Conservation (phyloP, 2,888 invertebrate genomes). For the Pyrochroa serraticornis region DNA sequence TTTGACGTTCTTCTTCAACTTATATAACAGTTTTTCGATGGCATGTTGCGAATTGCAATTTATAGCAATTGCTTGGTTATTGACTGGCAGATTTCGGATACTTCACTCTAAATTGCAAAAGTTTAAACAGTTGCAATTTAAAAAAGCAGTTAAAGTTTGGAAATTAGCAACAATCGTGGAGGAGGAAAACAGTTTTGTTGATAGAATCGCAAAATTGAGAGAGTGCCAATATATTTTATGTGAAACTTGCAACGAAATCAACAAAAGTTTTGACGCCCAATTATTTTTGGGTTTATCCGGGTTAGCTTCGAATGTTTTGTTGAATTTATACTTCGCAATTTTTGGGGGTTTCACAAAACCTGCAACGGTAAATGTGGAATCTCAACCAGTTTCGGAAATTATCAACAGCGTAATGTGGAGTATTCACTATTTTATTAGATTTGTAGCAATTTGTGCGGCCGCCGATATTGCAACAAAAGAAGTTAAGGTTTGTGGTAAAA, state of each 20-base stretch:
- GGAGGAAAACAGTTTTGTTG: slow-evolving; percentile 17
- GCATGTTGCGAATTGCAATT: slow-evolving; percentile 35
- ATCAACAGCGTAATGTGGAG: slow-evolving; percentile 33
- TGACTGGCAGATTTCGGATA: slow-evolving; percentile 22
- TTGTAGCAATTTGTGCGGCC: slow-evolving; percentile 28
- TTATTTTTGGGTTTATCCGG: slow-evolving; percentile 26
- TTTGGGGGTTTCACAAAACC: slow-evolving; percentile 33
- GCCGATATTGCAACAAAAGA: slow-evolving; percentile 24
- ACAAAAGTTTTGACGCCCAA: slow-evolving; percentile 24
- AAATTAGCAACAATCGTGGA: slow-evolving; percentile 1
- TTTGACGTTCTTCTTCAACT: slow-evolving; percentile 31
- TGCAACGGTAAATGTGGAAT: slow-evolving; percentile 5
- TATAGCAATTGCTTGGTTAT: slow-evolving; percentile 27
- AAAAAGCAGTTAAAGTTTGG: background rate
- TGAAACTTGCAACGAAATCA: slow-evolving; percentile 21
- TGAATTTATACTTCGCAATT: slow-evolving; percentile 34
- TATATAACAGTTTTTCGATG: slow-evolving; percentile 34
- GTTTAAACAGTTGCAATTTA: slow-evolving; percentile 6
- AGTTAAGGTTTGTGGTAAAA: slow-evolving; percentile 14
- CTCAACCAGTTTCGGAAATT: slow-evolving; percentile 20
- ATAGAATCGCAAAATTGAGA: slow-evolving; percentile 17
- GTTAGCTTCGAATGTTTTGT: slow-evolving; percentile 28
- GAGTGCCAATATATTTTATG: slow-evolving; percentile 22
- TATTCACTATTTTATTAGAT: slow-evolving; percentile 31
- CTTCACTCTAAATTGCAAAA: slow-evolving; percentile 22